Evolutionary conservation across 2,888 invertebrate species (phyloP).

Genomic region (Morpho deidamia): DNA sequence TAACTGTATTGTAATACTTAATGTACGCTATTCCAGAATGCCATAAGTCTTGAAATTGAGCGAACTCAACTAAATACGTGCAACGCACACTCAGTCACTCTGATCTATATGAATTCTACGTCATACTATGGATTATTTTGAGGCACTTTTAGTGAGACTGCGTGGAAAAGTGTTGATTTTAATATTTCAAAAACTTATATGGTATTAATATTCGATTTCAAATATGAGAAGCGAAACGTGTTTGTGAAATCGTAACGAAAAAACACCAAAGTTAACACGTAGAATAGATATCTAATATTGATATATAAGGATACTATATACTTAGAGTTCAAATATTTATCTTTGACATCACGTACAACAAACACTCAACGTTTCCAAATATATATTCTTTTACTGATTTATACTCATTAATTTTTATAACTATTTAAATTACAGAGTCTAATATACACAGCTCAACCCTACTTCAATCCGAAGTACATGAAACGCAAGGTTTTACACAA

Average conservation of each 20-base stretch:
- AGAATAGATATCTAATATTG: constrained; percentile 42
- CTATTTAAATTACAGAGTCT: constrained; percentile 67
- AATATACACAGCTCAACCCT: constrained; percentile 70
- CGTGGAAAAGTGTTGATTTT: constrained; percentile 28
- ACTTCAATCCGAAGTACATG: constrained; percentile 65
- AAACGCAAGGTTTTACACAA: constrained; percentile 72
- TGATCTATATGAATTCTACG: constrained; percentile 33
- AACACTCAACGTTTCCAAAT: constrained; percentile 74
- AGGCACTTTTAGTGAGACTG: constrained; percentile 47
- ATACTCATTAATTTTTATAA: constrained; percentile 60
- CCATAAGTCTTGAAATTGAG: constrained; percentile 76
- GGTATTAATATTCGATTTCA: neutral
- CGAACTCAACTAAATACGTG: constrained; percentile 70
- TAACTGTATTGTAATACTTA: constrained; percentile 67
- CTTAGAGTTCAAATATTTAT: constrained; percentile 61
- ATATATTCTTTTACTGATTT: constrained; percentile 72
- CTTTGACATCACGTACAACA: constrained; percentile 70
- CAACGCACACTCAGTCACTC: constrained; percentile 63
- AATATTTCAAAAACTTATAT: no score
- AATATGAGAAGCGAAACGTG: constrained; percentile 58
- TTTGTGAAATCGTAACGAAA: constrained; percentile 59
- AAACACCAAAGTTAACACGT: constrained; percentile 56
- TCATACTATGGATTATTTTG: constrained; percentile 24
- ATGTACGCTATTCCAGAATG: constrained; percentile 65
- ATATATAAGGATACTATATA: constrained; percentile 37